Evolutionary conservation across 2,797 vertebrate genomes (phyloP), one percentile per base, ranked within the genome.

Genomic region (Leontopithecus rosalia): DNA sequence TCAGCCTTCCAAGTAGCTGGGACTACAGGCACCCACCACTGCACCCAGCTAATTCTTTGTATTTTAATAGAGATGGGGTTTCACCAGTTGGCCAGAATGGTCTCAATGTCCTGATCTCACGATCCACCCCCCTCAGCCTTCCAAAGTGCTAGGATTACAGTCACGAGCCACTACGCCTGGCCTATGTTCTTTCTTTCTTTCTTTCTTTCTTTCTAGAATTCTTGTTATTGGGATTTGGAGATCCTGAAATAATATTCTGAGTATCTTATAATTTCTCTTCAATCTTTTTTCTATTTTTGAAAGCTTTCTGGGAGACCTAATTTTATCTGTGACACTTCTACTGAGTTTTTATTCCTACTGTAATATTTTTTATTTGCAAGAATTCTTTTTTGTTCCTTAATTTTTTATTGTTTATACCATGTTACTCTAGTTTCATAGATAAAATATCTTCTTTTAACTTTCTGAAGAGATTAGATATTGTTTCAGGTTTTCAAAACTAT

Each of bases 191-290:
- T 92, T 88, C 13, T 80, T 93, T 67, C 39, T 84, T 85, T 52
- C 43, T 15, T 92, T 88, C 13, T 80, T 93, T 67, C 39, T 85
- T 86, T 72, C 95, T 67, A 88, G 12, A 82, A 88, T 94, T 93
- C 17, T 48, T 79, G 13, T 57, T 83, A 61, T 33, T 77, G 7
- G 36, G 14, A 77, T 72, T 67, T 89, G 15, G 67, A 9, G 9
- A 79, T 64, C 33, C 67, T 94, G 9, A 88, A 77, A 86, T 89
- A 20, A 75, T 88, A 24, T 28, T 85, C 26, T 77, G 72, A 76
- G 67, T 91, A 36, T 91, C 67, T 97, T 94, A 70, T n/a, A 83
- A 83, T 41, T 50, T 88, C 36, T 82, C 24, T 88, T 12, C 22
- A 64, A 50, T 61, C 33, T 87, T 79, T 73, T 73, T 89, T 24